Evolutionary conservation across 2,888 invertebrate species (phyloP).

Genomic region (Malthinus seriepunctatus): DNA sequence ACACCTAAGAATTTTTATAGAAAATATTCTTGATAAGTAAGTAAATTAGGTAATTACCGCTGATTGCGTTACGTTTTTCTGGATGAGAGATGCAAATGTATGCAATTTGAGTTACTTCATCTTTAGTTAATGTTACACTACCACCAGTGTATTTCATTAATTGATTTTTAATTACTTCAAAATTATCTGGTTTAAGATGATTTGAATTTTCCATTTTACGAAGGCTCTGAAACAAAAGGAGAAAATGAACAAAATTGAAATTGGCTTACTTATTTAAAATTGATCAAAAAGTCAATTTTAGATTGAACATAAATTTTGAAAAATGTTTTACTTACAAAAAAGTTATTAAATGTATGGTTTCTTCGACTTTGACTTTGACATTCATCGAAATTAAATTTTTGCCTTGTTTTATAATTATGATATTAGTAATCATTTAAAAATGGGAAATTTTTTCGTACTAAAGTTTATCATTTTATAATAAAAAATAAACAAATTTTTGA

Average conservation of each 20-base stretch:
- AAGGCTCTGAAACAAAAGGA: not conserved
- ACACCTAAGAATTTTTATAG: slow-evolving; percentile 34
- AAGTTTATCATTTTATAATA: too few relatives aligned
- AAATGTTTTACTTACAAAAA: too few relatives aligned
- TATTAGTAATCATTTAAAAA: too few relatives aligned
- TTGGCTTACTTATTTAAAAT: not conserved
- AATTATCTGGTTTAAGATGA: not conserved
- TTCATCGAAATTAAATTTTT: too few relatives aligned
- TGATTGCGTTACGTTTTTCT: slow-evolving; percentile 45
- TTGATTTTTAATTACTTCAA: not conserved
- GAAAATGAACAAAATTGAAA: not conserved
- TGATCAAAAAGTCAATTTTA: not conserved
- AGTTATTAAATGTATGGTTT: too few relatives aligned
- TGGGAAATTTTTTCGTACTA: too few relatives aligned
- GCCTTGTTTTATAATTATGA: too few relatives aligned
- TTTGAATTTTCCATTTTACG: not conserved
- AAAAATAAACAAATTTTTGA: too few relatives aligned
- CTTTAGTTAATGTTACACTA: not conserved
- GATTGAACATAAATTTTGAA: too few relatives aligned
- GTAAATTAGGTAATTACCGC: slow-evolving; percentile 37
- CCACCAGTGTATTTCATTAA: not conserved
- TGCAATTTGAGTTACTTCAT: not conserved
- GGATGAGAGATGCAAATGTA: slow-evolving; percentile 40
- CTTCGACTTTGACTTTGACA: too few relatives aligned
- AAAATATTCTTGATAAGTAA: too few relatives aligned